A percentile compares a stretch with the other conserved stretches of the same genome.
Conservation (phyloP, 2,888 invertebrate species). For the Philereme vetulata region DNA sequence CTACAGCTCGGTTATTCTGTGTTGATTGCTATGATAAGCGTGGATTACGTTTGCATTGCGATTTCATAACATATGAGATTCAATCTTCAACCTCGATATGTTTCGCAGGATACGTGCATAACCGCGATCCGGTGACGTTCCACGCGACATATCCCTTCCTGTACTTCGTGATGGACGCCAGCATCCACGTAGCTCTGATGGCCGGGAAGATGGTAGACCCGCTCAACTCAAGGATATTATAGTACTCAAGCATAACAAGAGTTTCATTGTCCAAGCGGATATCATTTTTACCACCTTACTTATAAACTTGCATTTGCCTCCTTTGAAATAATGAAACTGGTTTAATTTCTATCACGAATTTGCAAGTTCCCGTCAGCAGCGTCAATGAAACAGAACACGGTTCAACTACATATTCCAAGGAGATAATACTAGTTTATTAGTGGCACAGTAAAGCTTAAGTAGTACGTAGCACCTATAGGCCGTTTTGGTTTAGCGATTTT, state of each 20-base stretch:
- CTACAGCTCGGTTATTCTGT: conserved; percentile 60
- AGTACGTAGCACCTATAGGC: too few relatives aligned
- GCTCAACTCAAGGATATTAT: conserved; percentile 91
- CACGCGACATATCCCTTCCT: conserved; percentile 92
- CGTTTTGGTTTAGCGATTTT: too few relatives aligned
- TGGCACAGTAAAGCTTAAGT: too few relatives aligned
- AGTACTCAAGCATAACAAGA: conserved; percentile 50
- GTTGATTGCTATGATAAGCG: conserved; percentile 57
- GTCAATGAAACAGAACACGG: too few relatives aligned
- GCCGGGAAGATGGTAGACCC: conserved; percentile 93
- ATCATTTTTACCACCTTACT: too few relatives aligned
- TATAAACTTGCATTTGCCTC: too few relatives aligned
- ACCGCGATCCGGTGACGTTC: conserved; percentile 87
- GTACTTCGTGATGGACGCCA: conserved; percentile 93
- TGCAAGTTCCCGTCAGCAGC: too few relatives aligned
- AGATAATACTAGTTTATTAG: too few relatives aligned
- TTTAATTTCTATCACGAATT: too few relatives aligned
- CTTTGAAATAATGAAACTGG: too few relatives aligned
- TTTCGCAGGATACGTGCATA: conserved; percentile 69
- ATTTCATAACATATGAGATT: conserved; percentile 1
- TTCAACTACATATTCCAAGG: too few relatives aligned
- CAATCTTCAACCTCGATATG: conserved; percentile 31
- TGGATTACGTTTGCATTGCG: conserved; percentile 43
- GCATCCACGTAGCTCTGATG: conserved; percentile 91
- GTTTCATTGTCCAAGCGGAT: conserved; percentile 4